These are phyloP conservation scores for Elephas maximus DNA, from an alignment of 2,113 vertebrate genomes.

Conservation along the genomic window DNA sequence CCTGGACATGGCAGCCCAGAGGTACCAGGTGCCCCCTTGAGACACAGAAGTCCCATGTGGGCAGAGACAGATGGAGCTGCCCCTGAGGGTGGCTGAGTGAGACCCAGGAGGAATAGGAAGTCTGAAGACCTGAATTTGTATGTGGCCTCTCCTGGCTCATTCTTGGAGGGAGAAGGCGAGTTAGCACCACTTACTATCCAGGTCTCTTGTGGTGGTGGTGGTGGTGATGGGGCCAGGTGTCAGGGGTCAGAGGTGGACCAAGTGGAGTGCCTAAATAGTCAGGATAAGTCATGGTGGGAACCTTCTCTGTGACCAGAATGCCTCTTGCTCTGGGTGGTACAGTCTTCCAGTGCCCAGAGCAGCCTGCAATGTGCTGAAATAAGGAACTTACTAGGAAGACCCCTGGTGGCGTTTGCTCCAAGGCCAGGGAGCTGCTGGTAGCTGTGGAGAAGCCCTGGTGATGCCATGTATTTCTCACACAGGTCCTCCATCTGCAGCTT, in stretches of 20 bases:
- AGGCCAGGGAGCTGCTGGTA: not conserved
- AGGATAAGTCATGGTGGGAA: accelerated
- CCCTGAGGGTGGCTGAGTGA: not conserved
- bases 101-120: not conserved
- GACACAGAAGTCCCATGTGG: not conserved
- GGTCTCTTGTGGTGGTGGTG: not conserved
- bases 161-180: not conserved
- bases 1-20: not conserved
- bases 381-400: accelerated
- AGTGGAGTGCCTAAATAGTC: too few relatives aligned
- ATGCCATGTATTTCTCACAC: not conserved
- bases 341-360: too few relatives aligned
- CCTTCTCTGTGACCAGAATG: accelerated
- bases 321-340: accelerated
- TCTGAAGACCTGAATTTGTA: accelerated
- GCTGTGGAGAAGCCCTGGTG: accelerated
- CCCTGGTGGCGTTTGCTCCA: accelerated
- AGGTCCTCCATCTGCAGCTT: constrained; percentile 90
- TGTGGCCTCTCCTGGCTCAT: not conserved
- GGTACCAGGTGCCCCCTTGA: not conserved
- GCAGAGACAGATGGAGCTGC: not conserved
- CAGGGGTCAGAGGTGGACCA: not conserved
- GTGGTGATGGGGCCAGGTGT: too few relatives aligned
- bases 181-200: not conserved
- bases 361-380: accelerated